Evolutionary conservation across 1,140 invertebrate genomes (phyloP), one percentile per base, ranked within the genome.

Genomic region (Listronotus bonariensis): DNA sequence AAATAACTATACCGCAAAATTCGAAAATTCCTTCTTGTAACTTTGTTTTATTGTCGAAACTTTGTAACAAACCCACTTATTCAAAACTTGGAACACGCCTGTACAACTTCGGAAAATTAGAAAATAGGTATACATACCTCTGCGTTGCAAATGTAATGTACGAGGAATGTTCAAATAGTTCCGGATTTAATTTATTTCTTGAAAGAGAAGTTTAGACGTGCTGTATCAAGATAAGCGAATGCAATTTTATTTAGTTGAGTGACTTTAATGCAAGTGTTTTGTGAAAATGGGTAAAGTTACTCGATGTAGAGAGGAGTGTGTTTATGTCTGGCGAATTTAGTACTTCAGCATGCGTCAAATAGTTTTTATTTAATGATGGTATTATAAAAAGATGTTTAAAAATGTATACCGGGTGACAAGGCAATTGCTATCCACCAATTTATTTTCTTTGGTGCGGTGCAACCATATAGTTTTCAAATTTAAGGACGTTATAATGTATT

Each of bases 41-140:
- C 45, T 60, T 40, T 31, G 57, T 60, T 60, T 60, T 60, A 60
- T 60, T 51, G 57, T 60, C 20, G 32, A 41, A 60, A 60, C 45
- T 60, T 60, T 60, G 45, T 26, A 60, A 60, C 57, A 60, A 60
- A 60, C 43, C 57, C 57, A 60, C 57, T 60, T 60, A 60, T 60
- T 60, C 45, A 60, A 45, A 60, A 60, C 43, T 60, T 60, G 46
- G 46, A 51, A 60, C 34, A 60, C 46, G 57, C 57, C 46, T 38
- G 32, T 51, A 60, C 38, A 60, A 60, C 57, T 60, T 51, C 38
- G 38, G 36, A 46, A 60, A 60, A 34, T 60, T 51, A 41, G 45
- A 51, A 51, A 60, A 60, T 60, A 60, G 57, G 57, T 60, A 60
- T 60, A 60, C 57, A 60, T 51, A 51, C 57, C 57, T 60, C 46